phyloP scores from a whole-genome alignment of 2,888 invertebrate species.

The Formica aserva region DNA sequence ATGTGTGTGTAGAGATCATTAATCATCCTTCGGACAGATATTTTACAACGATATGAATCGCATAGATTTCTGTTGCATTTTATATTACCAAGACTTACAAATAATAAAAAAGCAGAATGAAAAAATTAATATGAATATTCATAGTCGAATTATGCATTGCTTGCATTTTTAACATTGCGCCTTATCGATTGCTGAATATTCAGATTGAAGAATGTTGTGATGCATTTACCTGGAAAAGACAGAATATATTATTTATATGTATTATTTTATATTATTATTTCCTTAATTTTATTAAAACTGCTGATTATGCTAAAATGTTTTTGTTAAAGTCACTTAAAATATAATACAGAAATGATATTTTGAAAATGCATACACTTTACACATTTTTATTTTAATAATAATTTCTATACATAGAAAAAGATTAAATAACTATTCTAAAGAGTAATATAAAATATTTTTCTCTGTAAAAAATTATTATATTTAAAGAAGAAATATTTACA shows the following conservation, averaged over 20 bases:
- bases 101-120: background rate
- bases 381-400: background rate
- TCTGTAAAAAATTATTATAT: background rate
- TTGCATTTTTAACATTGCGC: background rate
- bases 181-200: background rate
- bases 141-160: background rate
- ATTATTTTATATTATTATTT: background rate
- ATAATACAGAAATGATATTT: background rate
- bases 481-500: background rate
- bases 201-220: background rate
- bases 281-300: background rate
- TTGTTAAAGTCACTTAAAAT: background rate
- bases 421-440: background rate
- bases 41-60: background rate
- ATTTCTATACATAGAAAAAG: constrained; percentile 1
- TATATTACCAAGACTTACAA: background rate
- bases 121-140: background rate
- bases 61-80: constrained; percentile 3
- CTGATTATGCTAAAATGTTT: background rate
- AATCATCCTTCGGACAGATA: constrained; percentile 54
- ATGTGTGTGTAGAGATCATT: constrained; percentile 47
- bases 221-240: background rate
- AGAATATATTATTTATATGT: background rate
- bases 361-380: background rate
- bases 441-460: background rate